Base-by-base conservation (phyloP, 2,888 invertebrate genomes). In the Ceriagrion tenellum region DNA sequence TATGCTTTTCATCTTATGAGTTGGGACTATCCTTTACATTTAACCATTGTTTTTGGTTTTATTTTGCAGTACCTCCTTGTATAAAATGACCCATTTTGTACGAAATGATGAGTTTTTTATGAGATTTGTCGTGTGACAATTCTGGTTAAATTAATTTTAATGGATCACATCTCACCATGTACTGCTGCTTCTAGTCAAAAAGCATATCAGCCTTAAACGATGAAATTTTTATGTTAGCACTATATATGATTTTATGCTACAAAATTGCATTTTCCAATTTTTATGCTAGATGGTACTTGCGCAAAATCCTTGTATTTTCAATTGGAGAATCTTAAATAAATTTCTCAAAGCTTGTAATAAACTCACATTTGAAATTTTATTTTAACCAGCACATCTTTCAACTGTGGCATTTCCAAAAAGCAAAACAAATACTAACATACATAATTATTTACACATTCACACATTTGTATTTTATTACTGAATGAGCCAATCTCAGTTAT, bases 361-460 rank as follows among this genome's bases (percentile, higher is more conserved):
- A 93, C 40, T 93, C 93, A 93, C 93, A 93, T 93, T 69, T 93
- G 93, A 93, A 93, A 93, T 69, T 93, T 93, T 93, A 93, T 93
- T 93, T 90, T 59, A 93, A 93, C 93, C 47, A 90, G 90, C 90
- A 69, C 74, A 63, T 95, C 81, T 81, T 90, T 55, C 74, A 95
- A 95, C 56, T 90, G 90, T 95, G 88, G 59, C 90, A 81, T 55
- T 74, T 95, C 74, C 90, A 95, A 74, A 90, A 90, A 95, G 88
- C 88, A 95, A 69, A 69, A 90, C 47, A 55, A 47, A 59, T 89
- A 89, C 69, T 89, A 95, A 89, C 88, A 95, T 95, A 90, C 95
- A 47, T 90, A 90, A 90, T 89, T 90, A 95, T 89, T 89, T 95
- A 88, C 91, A 95, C 93, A 95, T 95, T 93, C 88, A 93, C 95